Percentiles rank a stretch among this genome's conserved stretches.
Evolutionary conservation across 2,888 invertebrate species (phyloP).

Genomic region (Chloroclystis v-ata): DNA sequence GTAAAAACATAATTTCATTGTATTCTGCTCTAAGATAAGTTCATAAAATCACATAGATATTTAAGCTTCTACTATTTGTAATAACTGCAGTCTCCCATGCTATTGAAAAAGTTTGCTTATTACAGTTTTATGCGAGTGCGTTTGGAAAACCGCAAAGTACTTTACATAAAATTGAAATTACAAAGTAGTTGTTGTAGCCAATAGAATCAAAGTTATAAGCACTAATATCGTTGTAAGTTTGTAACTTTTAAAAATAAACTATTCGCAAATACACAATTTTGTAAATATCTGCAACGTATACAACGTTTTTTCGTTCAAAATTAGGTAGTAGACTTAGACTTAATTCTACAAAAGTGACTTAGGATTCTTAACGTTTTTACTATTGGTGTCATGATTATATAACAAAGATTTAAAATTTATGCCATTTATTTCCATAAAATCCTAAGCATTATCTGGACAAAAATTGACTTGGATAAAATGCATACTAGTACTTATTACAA

Average conservation of each 20-base stretch:
- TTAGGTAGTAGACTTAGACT: no score
- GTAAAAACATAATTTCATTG: background rate
- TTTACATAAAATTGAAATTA: slow-evolving; percentile 72
- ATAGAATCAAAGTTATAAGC: slow-evolving; percentile 33
- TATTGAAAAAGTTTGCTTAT: slow-evolving; percentile 67
- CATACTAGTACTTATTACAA: no score
- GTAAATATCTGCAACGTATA: no score
- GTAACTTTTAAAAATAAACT: background rate
- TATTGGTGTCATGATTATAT: no score
- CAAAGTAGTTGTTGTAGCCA: slow-evolving; percentile 62
- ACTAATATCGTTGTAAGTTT: background rate
- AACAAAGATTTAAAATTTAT: no score
- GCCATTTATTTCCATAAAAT: no score
- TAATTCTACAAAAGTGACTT: no score
- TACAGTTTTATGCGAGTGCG: slow-evolving; percentile 67
- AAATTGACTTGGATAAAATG: no score
- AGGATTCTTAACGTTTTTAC: no score
- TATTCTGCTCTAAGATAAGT: slow-evolving; percentile 4
- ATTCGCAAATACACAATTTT: no score
- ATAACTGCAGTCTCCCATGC: slow-evolving; percentile 44
- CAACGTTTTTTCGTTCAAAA: no score
- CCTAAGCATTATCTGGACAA: no score
- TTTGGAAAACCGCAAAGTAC: slow-evolving; percentile 62
- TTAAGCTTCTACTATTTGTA: slow-evolving; percentile 21
- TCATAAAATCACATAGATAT: slow-evolving; percentile 19